Base-by-base conservation (phyloP, 2,888 invertebrate species). In the Anarsia innoxiella region DNA sequence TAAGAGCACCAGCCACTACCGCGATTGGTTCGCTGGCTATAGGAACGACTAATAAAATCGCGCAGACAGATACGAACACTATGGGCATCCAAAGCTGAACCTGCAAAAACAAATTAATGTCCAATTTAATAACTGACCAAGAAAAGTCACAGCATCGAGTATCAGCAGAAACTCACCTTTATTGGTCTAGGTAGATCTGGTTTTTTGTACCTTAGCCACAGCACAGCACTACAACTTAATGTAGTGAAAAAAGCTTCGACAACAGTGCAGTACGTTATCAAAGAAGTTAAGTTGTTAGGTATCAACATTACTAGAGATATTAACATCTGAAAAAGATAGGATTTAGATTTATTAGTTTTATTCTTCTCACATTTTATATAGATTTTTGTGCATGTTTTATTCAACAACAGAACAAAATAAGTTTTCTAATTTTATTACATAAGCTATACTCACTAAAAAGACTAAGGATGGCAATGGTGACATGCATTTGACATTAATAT, bases 171-270 rank as follows among this genome's bases (percentile, higher is more conserved):
- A 5, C 19, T 19, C 68, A 94, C 94, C 86, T 90, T 94, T 41
- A 97, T 97, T 25, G 96, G 96, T 51, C 97, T 86, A 1, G 87
- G 79, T 79, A 95, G 86, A 40, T 93, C 79, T 0, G 96, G 96
- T 49, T 87, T 82, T 61, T 90, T 94, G 76, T 91, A 93, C 25
- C 97, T 87, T 46, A 96, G 85, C 87, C 92, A 95, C 15, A 97
- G 74, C 44, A 97, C 88, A 1, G 94, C 96, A 42, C 91, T 89
- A 30, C 96, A 93, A 25, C 95, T 94, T 19, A 95, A 70, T 66
- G 93, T 93, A 31, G 96, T 95, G 78, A 97, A 97, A 69, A 95
- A 91, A 13, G 96, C 94, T 74, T 97, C 97, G 28, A 96, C 95
- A 56, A 96, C 94, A 38, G 93, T 94, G 59, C 94, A 92, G 68